phyloP scores from a whole-genome alignment of 2,888 invertebrate species.

The Diplolepis rosae region DNA sequence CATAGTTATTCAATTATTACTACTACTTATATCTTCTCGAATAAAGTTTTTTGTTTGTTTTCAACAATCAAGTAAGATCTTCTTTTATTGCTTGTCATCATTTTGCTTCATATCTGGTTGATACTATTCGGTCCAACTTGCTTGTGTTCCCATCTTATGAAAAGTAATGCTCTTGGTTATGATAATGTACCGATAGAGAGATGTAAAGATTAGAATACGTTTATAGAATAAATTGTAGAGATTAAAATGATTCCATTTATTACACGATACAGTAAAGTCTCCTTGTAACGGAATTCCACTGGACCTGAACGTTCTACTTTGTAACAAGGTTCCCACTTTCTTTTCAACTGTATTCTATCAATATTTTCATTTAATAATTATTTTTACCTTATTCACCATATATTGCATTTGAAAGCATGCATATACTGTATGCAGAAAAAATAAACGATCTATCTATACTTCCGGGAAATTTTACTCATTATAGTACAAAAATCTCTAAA shows the following conservation, averaged over 20 bases:
- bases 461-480: too few species aligned
- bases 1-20: neutral
- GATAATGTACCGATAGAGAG: conserved; percentile 6
- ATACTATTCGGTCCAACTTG: neutral
- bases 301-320: conserved; percentile 13
- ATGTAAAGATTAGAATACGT: conserved; percentile 24
- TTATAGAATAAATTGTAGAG: conserved; percentile 16
- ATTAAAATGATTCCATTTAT: conserved; percentile 27
- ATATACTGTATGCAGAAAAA: too few species aligned
- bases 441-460: too few species aligned
- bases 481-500: too few species aligned
- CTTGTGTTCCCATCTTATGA: neutral
- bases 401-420: too few species aligned
- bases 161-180: neutral
- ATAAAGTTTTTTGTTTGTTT: neutral
- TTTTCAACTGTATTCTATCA: neutral
- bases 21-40: neutral
- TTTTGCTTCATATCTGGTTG: neutral
- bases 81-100: neutral
- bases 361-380: neutral
- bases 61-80: neutral
- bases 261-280: neutral
- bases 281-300: conserved; percentile 15
- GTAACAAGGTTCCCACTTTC: conserved; percentile 5
- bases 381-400: neutral